phyloP scores from a whole-genome alignment of 2,888 invertebrate species.

The Altica lythri region DNA sequence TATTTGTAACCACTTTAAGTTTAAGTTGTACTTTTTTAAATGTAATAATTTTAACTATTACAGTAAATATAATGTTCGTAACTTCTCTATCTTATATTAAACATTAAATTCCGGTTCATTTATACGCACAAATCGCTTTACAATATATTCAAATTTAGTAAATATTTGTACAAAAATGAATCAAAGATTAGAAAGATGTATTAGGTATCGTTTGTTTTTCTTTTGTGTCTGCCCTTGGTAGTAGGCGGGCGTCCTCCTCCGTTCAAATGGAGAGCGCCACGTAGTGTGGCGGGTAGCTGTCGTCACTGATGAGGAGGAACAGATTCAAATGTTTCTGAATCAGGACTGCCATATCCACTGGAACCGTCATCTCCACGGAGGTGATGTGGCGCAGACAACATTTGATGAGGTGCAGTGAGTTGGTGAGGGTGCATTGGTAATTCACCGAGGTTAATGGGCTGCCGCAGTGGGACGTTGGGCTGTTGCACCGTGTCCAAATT shows the following conservation, averaged over 20 bases:
- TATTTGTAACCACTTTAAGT: no score
- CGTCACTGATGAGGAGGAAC: constrained; percentile 53
- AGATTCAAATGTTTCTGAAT: constrained; percentile 66
- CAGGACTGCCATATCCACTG: constrained; percentile 80
- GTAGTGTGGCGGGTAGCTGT: constrained; percentile 33
- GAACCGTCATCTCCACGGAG: constrained; percentile 69
- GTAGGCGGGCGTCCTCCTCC: constrained; percentile 19
- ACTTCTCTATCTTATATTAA: no score
- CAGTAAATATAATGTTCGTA: no score
- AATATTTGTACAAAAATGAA: no score
- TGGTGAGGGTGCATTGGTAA: constrained; percentile 12
- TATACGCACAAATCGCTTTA: no score
- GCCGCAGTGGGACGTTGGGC: constrained; percentile 53
- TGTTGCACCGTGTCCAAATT: constrained; percentile 44
- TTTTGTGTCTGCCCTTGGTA: constrained; percentile 13
- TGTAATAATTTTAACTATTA: no score
- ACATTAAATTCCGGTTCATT: no score
- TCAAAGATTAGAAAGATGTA: no score
- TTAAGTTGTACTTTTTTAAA: no score
- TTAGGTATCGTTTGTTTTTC: constrained; percentile 18
- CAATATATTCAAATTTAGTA: no score
- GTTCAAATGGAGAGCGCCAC: constrained; percentile 17
- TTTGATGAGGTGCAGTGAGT: constrained; percentile 19
- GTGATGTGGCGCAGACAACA: constrained; percentile 45
- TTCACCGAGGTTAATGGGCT: constrained; percentile 52